These are phyloP conservation scores for Cepaea nemoralis DNA, from an alignment of 1,140 invertebrate genomes.

Conservation along the genomic window DNA sequence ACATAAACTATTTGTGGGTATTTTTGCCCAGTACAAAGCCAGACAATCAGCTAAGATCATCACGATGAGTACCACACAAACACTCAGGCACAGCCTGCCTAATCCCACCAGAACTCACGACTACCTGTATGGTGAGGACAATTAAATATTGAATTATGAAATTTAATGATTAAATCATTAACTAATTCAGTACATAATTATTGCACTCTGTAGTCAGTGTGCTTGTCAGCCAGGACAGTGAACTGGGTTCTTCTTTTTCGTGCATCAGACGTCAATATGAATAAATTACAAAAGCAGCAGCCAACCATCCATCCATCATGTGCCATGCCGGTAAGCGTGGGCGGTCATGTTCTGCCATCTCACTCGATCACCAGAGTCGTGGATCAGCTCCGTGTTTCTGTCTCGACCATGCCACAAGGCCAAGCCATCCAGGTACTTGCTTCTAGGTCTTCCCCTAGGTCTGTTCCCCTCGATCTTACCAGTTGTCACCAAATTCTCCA, in stretches of 20 bases:
- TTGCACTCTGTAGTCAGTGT: background rate
- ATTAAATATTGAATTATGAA: background rate
- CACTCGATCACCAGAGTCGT: no score
- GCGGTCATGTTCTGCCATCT: no score
- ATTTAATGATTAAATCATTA: background rate
- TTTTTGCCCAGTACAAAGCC: background rate
- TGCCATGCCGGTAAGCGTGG: no score
- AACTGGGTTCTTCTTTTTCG: no score
- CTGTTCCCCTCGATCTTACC: no score
- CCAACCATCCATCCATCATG: background rate
- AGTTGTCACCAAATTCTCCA: no score
- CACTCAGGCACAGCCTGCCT: slow-evolving; percentile 51
- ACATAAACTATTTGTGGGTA: background rate
- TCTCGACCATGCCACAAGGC: no score
- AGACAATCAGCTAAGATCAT: slow-evolving; percentile 75
- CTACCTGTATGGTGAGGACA: slow-evolving; percentile 67
- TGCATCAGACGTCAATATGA: background rate
- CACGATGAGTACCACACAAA: slow-evolving; percentile 70
- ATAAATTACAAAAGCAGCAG: background rate
- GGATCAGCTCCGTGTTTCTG: no score
- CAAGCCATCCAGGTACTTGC: no score
- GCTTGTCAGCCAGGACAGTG: background rate
- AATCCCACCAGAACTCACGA: slow-evolving; percentile 64
- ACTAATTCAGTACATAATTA: background rate
- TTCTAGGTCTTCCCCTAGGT: no score